Percentiles rank a stretch among this genome's conserved stretches.
These are phyloP conservation scores for Drosophila miranda DNA, from an alignment of 1,140 invertebrate species.

Conservation along the genomic window DNA sequence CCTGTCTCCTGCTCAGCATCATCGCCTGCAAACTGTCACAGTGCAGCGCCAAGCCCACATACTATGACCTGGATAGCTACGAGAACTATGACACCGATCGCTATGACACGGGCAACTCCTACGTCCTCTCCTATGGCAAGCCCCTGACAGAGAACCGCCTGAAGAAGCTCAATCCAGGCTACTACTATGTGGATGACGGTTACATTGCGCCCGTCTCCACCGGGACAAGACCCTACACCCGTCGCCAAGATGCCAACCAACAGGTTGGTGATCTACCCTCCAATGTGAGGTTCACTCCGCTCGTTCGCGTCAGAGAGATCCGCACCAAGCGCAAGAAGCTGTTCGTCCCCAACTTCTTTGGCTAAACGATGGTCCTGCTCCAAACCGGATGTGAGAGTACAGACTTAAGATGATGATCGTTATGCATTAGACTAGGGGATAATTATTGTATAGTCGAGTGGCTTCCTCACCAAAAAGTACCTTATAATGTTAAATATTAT, in stretches of 20 bases:
- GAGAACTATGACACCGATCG: slow-evolving; percentile 51
- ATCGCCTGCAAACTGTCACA: slow-evolving; percentile 52
- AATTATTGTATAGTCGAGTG: slow-evolving; percentile 38
- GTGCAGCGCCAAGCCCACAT: slow-evolving; percentile 54
- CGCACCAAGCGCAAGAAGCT: slow-evolving; percentile 76
- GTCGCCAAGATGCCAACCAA: slow-evolving; percentile 27
- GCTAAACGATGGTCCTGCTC: slow-evolving; percentile 38
- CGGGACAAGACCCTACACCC: slow-evolving; percentile 27
- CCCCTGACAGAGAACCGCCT: slow-evolving; percentile 55
- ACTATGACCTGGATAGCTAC: slow-evolving; percentile 61
- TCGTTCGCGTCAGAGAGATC: slow-evolving; percentile 63
- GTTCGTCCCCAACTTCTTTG: slow-evolving; percentile 77
- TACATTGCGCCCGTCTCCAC: slow-evolving; percentile 67
- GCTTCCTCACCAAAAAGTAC: slow-evolving; percentile 54
- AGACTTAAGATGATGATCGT: slow-evolving; percentile 68
- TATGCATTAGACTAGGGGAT: slow-evolving; percentile 28
- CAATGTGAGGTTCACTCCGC: slow-evolving; percentile 52
- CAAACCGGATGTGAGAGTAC: slow-evolving; percentile 45
- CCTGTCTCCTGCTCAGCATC: slow-evolving; percentile 53
- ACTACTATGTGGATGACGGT: slow-evolving; percentile 75
- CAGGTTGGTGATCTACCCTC: slow-evolving; percentile 26
- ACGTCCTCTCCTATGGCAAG: slow-evolving; percentile 61
- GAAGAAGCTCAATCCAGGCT: slow-evolving; percentile 60
- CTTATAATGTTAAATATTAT: slow-evolving; percentile 48
- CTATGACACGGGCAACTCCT: slow-evolving; percentile 33